A percentile compares a stretch with the other conserved stretches of the same genome.
Conservation (phyloP, 2,797 vertebrate genomes). For the Micrastur ruficollis region DNA sequence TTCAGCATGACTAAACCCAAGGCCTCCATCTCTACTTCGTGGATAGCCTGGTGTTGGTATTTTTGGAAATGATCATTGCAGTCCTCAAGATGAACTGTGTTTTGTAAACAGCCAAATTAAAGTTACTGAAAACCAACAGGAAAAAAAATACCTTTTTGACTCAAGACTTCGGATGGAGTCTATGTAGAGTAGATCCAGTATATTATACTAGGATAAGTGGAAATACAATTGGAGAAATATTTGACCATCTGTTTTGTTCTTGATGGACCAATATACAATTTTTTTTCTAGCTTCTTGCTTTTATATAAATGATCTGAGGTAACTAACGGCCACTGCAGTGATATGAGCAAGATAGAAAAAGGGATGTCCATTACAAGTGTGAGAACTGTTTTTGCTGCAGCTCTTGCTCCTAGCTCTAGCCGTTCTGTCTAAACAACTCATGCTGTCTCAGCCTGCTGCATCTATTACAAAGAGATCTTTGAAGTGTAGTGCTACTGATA, state of each 20-base stretch:
- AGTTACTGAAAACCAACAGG: not conserved
- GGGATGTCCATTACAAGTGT: accelerated
- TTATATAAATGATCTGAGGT: not conserved
- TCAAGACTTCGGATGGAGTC: not conserved
- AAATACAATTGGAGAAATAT: not conserved
- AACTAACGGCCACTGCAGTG: not conserved
- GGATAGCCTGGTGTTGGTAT: not conserved
- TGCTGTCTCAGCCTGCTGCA: too few species aligned
- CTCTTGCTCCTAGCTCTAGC: not conserved
- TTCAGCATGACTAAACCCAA: not conserved
- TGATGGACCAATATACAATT: not conserved
- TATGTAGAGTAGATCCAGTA: not conserved
- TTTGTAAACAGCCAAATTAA: not conserved
- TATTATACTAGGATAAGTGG: not conserved
- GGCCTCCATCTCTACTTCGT: not conserved
- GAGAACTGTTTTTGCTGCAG: not conserved
- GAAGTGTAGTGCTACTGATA: not conserved
- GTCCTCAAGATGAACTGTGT: not conserved
- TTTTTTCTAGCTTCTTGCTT: not conserved
- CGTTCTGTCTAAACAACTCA: not conserved
- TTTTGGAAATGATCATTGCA: not conserved
- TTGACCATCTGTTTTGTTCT: not conserved
- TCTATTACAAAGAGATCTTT: not conserved
- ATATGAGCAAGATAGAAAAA: not conserved
- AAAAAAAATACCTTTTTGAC: not conserved